Evolutionary conservation across 2,797 vertebrate genomes (phyloP).

Genomic region (Acridotheres tristis): DNA sequence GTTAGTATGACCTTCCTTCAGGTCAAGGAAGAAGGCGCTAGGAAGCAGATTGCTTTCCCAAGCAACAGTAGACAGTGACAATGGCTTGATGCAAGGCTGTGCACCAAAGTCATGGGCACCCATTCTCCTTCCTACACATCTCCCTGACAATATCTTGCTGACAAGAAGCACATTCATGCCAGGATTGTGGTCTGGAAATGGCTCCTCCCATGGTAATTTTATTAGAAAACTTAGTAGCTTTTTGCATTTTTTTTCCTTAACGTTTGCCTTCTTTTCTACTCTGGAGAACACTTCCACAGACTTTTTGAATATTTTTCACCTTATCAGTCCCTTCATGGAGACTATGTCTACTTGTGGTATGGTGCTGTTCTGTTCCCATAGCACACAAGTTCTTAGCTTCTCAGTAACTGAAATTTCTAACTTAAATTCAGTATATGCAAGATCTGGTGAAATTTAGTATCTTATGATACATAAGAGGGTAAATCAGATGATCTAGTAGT

Average conservation of each 20-base stretch:
- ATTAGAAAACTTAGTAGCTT: neutral
- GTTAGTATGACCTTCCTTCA: neutral
- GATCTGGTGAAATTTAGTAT: conserved; percentile 2
- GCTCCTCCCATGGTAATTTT: neutral
- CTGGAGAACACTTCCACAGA: neutral
- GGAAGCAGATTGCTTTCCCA: neutral
- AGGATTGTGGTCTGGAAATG: neutral
- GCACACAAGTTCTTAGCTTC: neutral
- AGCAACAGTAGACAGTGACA: neutral
- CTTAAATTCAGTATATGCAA: neutral
- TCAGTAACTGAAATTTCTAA: neutral
- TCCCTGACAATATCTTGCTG: neutral
- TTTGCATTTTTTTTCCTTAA: neutral
- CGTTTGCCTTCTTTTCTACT: neutral
- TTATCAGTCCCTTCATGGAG: neutral
- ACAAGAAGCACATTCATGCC: neutral
- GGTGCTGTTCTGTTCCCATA: neutral
- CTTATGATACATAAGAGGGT: neutral
- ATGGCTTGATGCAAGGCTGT: neutral
- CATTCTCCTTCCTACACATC: neutral
- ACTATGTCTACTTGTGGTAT: neutral
- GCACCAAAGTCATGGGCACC: neutral
- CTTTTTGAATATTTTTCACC: neutral
- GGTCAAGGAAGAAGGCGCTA: neutral
- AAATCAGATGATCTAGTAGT: conserved; percentile 15